Base-by-base conservation (phyloP, 2,888 invertebrate species). In the Auanema freiburgensis region DNA sequence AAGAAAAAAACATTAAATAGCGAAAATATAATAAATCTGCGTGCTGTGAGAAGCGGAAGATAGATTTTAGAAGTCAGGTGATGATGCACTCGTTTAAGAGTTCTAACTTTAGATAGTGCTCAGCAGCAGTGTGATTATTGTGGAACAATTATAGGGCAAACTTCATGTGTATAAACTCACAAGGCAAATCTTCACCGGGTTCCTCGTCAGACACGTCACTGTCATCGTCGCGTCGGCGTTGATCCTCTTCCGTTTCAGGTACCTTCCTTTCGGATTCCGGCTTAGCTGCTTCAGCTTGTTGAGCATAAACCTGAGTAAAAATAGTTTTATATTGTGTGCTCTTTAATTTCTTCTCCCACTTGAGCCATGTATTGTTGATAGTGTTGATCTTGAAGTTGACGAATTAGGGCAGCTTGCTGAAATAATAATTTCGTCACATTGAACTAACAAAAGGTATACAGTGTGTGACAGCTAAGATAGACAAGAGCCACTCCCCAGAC, bases 311-410 rank as follows among this genome's bases (percentile, higher is more conserved):
- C 67, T 74, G 51, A 12, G 11, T 49, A 44, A n/a, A 11, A 21
- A 18, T 51, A 33, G 33, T 33, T 33, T 33, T 3, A 33, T 5
- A 23, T 14, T 10, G 10, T 52, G 23, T 57, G 52, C 33, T n/a
- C n/a, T 33, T 33, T 33, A 33, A 33, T 33, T 33, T 33, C 33
- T 33, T 21, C 21, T 21, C 46, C 46, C 44, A 96, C 87, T 85
- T 97, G 97, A 80, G 95, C 92, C 89, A 98, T 94, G 85, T 98
- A 98, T 83, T 97, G 96, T 84, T 95, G 93, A 84, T 95, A 98
- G 85, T 99, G 98, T 83, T 98, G 95, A 79, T 96, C 96, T 86
- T 99, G 98, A 52, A 99, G 87, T 84, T 97, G 96, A 61, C 91
- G 88, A 63, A 98, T 92, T 25, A 99, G 87, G 49, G 92, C 89